These are phyloP conservation scores for Celastrina argiolus DNA, from an alignment of 2,888 invertebrate species.

Conservation along the genomic window DNA sequence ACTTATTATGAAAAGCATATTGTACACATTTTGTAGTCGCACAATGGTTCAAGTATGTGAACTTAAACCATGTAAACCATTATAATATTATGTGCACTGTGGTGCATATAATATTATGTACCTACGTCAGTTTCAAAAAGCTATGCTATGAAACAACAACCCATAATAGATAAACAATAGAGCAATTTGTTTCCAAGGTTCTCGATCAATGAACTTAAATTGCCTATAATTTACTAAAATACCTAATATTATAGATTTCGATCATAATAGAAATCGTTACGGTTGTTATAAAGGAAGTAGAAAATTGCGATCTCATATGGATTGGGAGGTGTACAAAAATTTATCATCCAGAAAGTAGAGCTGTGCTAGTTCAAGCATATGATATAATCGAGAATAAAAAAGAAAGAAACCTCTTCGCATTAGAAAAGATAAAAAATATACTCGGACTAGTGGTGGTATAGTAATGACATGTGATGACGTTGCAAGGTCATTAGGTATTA, in stretches of 20 bases:
- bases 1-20: no score
- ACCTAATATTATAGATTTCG: slow-evolving; percentile 6
- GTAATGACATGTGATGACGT: neutral
- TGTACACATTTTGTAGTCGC: no score
- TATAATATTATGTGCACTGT: no score
- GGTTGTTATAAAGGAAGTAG: neutral
- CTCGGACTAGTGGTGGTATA: neutral
- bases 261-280: slow-evolving; percentile 6
- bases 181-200: neutral
- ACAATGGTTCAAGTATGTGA: no score
- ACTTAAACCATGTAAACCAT: no score
- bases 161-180: neutral
- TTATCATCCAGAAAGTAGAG: neutral
- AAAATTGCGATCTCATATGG: neutral
- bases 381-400: neutral
- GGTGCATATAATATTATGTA: no score
- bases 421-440: neutral
- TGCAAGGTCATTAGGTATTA: slow-evolving; percentile 8
- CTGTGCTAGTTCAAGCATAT: neutral
- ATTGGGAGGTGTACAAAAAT: neutral
- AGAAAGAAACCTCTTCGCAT: neutral
- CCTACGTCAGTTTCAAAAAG: neutral
- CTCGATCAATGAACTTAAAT: neutral
- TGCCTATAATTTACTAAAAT: no score
- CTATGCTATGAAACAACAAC: neutral